A percentile compares a stretch with the other conserved stretches of the same genome.
Evolutionary conservation across 2,113 vertebrate genomes (phyloP).

Genomic region (Rhegmatorhina hoffmannsi): DNA sequence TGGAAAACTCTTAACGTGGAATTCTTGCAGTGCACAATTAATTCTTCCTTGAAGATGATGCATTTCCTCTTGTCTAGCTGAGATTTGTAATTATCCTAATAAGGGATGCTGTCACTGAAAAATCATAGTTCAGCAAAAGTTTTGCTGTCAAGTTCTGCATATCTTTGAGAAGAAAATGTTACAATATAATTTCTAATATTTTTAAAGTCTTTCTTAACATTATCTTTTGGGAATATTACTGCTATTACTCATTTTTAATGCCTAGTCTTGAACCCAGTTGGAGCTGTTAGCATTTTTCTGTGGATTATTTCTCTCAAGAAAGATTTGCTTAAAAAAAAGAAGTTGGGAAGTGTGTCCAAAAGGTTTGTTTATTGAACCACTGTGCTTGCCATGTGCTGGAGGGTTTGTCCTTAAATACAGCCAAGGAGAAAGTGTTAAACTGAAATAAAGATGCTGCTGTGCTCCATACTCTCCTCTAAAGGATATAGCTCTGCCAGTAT

Average conservation of each 20-base stretch:
- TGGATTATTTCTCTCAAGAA: not conserved
- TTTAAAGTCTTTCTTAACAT: not conserved
- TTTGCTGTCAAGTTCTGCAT: not conserved
- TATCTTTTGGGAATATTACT: not conserved
- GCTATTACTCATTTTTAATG: not conserved
- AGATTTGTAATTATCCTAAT: not conserved
- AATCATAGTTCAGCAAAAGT: not conserved
- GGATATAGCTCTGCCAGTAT: not conserved
- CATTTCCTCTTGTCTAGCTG: not conserved
- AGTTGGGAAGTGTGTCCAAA: not conserved
- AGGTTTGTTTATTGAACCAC: not conserved
- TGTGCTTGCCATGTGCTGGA: not conserved
- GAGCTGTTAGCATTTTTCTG: not conserved
- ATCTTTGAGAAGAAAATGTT: not conserved
- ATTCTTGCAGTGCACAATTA: not conserved
- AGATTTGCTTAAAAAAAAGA: not conserved
- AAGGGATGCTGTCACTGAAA: not conserved
- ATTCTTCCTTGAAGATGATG: not conserved
- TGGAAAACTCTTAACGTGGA: not conserved
- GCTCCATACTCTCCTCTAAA: not conserved
- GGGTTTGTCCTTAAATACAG: conserved; percentile 28
- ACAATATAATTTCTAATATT: not conserved
- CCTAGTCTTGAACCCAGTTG: not conserved
- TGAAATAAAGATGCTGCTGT: conserved; percentile 33
- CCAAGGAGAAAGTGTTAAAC: not conserved